Base-by-base conservation (phyloP, 2,797 vertebrate species). In the Onychomys arenicola region DNA sequence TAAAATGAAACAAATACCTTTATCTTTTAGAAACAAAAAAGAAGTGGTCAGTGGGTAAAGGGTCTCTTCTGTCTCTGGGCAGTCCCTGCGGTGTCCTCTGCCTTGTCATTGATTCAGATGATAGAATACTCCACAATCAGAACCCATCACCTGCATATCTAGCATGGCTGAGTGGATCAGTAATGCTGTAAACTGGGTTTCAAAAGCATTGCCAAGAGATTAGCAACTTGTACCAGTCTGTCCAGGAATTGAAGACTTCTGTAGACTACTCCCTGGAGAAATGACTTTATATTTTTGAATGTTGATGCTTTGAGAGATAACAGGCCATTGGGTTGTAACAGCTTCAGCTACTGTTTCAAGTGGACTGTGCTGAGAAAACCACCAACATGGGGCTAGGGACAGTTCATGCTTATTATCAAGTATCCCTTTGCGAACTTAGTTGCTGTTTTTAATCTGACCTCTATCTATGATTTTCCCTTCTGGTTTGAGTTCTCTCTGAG, bases 221-320 rank as follows among this genome's bases (percentile, higher is more conserved):
- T 87, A 83, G 46, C 19, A 86, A 95, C 37, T 77, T 95, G 71
- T 67, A 87, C 34, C 21, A 84, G 55, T 90, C 29, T 92, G 86
- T 94, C 55, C 52, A 95, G 23, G 65, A 90, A 96, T 29, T 59
- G 46, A 89, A 71, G 37, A 19, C n/a, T 91, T 90, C 71, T 69
- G 37, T n/a, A 59, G 46, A 87, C 59, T 29, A 82, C 46, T 95
- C 55, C 78, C 0, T 67, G 67, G 46, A 78, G 34, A 92, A 67
- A 46, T 3, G 27, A 67, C 10, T 43, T 96, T 76, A 25, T 21
- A 40, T 85, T 96, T 92, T 21, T 85, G 77, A 93, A 52, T 37
- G 55, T 1, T 83, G 52, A 84, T 84, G 91, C 78, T 96, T 86
- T 88, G 84, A 93, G 77, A 96, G 59, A 61, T 69, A 55, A 80